A percentile compares a stretch with the other conserved stretches of the same genome.
Conservation (phyloP, 1,140 invertebrate genomes). For the Caerostris darwini region DNA sequence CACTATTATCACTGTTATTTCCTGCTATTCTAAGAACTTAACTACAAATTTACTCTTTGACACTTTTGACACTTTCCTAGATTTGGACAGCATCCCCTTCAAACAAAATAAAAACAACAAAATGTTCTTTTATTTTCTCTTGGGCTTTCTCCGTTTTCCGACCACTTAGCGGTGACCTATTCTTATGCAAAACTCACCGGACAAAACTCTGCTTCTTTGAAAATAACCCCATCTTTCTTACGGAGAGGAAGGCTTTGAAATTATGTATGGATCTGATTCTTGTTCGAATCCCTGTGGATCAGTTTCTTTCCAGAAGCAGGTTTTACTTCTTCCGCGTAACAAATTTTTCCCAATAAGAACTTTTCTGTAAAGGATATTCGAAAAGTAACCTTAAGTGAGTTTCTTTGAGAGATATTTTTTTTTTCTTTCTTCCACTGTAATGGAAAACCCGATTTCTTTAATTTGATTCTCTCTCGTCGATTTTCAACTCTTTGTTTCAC, state of each 20-base stretch:
- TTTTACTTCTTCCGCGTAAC: neutral
- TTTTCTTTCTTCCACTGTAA: too few relatives aligned
- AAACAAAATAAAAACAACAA: neutral
- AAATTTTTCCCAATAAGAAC: neutral
- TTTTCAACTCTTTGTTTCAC: too few relatives aligned
- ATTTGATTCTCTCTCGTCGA: too few relatives aligned
- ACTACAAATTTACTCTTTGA: too few relatives aligned
- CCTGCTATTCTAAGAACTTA: too few relatives aligned
- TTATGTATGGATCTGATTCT: neutral
- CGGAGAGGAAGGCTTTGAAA: neutral
- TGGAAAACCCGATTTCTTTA: too few relatives aligned
- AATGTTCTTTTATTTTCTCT: neutral
- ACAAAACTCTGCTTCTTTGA: neutral
- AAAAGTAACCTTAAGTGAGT: too few relatives aligned
- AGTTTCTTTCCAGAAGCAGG: neutral
- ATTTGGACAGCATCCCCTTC: neutral
- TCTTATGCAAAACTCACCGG: neutral
- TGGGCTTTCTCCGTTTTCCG: neutral
- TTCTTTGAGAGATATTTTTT: too few relatives aligned
- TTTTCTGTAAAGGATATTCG: too few relatives aligned
- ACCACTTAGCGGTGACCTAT: neutral
- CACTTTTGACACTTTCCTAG: neutral
- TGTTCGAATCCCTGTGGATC: neutral
- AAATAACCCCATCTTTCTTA: neutral
- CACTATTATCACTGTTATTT: too few relatives aligned